Evolutionary conservation across 2,888 invertebrate genomes (phyloP).

Genomic region (Cordilura impudica): DNA sequence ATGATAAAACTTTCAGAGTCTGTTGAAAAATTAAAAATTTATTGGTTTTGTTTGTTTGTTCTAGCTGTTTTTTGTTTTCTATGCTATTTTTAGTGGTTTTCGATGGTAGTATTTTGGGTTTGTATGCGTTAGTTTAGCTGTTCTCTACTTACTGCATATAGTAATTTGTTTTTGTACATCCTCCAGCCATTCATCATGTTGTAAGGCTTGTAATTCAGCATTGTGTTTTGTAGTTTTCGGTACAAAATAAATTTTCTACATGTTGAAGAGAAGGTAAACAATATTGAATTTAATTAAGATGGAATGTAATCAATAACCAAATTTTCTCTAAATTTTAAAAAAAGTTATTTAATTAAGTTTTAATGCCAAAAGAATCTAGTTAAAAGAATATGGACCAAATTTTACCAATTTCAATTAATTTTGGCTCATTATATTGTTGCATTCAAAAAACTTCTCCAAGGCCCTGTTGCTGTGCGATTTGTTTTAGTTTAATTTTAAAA

Average conservation of each 20-base stretch:
- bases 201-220: slow-evolving; percentile 76
- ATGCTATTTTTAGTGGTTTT: neutral
- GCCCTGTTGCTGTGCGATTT: no score
- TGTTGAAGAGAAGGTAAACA: slow-evolving; percentile 3
- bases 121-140: neutral
- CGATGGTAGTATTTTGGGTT: slow-evolving; percentile 11
- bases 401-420: no score
- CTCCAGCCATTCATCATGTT: slow-evolving; percentile 82
- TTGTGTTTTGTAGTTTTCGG: slow-evolving; percentile 68
- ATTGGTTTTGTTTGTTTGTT: neutral
- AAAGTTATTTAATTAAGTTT: no score
- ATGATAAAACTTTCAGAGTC: slow-evolving; percentile 83
- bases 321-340: no score
- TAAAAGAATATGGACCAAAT: no score
- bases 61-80: neutral
- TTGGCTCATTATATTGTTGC: no score
- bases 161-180: slow-evolving; percentile 82
- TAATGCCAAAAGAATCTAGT: no score
- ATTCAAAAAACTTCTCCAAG: no score
- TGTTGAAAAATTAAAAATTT: slow-evolving; percentile 66
- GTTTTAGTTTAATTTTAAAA: no score
- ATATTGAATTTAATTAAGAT: slow-evolving; percentile 7
- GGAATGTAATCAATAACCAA: neutral
- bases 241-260: slow-evolving; percentile 75
- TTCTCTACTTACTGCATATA: slow-evolving; percentile 81